These are phyloP conservation scores for Melanostoma scalare DNA, from an alignment of 2,888 invertebrate species.

Conservation along the genomic window DNA sequence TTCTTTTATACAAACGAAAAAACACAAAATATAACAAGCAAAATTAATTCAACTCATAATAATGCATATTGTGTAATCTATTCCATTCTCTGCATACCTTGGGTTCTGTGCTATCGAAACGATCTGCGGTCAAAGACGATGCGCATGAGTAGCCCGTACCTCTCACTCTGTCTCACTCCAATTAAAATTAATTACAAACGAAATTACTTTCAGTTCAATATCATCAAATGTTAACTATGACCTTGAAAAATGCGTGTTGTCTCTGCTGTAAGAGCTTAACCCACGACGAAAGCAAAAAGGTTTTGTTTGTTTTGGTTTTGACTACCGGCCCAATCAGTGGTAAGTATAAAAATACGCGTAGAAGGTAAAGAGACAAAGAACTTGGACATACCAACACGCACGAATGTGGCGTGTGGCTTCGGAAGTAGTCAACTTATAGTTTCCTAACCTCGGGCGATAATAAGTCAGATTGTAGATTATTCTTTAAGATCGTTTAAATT, in stretches of 20 bases:
- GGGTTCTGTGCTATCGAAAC: slow-evolving; percentile 19
- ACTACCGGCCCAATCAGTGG: background rate
- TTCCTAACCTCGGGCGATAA: slow-evolving; percentile 42
- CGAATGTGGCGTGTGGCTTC: slow-evolving; percentile 44
- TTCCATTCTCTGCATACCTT: slow-evolving; percentile 29
- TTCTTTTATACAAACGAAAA: slow-evolving; percentile 46
- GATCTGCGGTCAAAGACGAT: slow-evolving; percentile 54
- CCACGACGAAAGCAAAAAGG: slow-evolving; percentile 19
- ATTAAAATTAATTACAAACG: slow-evolving; percentile 61
- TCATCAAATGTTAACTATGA: slow-evolving; percentile 34
- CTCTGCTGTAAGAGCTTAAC: slow-evolving; percentile 22
- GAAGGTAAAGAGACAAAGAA: slow-evolving; percentile 36
- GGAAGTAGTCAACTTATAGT: slow-evolving; percentile 27
- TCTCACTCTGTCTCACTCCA: slow-evolving; percentile 44
- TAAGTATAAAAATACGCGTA: background rate
- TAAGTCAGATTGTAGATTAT: slow-evolving; percentile 30
- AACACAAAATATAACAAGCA: background rate
- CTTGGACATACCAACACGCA: slow-evolving; percentile 31
- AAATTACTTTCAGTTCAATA: slow-evolving; percentile 54
- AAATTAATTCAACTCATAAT: background rate
- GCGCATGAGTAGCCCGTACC: slow-evolving; percentile 56
- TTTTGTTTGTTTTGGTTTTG: slow-evolving; percentile 22
- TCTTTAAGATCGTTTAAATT: slow-evolving; percentile 39
- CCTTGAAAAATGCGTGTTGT: slow-evolving; percentile 49
- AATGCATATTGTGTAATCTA: slow-evolving; percentile 39